phyloP scores from a whole-genome alignment of 1,140 invertebrate genomes.

The Lordiphosa clarofinis region DNA sequence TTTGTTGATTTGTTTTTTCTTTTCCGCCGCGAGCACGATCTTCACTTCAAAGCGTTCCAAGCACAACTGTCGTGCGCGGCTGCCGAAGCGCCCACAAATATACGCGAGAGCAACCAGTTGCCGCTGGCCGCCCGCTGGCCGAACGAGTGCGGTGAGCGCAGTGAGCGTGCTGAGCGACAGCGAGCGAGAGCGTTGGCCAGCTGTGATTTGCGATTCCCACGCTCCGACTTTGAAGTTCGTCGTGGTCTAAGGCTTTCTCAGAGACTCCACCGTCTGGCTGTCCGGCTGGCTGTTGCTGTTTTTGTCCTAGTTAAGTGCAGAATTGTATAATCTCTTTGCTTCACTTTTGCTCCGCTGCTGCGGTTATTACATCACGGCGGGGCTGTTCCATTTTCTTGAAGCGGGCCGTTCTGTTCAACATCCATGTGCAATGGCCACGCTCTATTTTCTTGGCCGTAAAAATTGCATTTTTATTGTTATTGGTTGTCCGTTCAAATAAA shows the following conservation, averaged over 20 bases:
- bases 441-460: slow-evolving; percentile 67
- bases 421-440: slow-evolving; percentile 50
- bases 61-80: slow-evolving; percentile 70
- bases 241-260: slow-evolving; percentile 55
- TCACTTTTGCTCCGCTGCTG: slow-evolving; percentile 64
- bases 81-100: slow-evolving; percentile 59
- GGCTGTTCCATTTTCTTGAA: slow-evolving; percentile 49
- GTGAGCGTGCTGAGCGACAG: slow-evolving; percentile 17
- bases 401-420: slow-evolving; percentile 45
- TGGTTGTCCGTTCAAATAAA: slow-evolving; percentile 40
- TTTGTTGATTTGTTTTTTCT: slow-evolving; percentile 20
- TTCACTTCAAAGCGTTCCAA: slow-evolving; percentile 77
- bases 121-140: slow-evolving; percentile 19
- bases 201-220: slow-evolving; percentile 69
- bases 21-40: slow-evolving; percentile 58
- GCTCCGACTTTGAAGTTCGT: slow-evolving; percentile 69
- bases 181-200: slow-evolving; percentile 2
- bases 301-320: slow-evolving; percentile 64
- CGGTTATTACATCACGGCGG: slow-evolving; percentile 56
- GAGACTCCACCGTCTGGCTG: slow-evolving; percentile 19
- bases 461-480: slow-evolving; percentile 71
- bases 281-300: slow-evolving; percentile 27
- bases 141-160: slow-evolving; percentile 17
- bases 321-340: slow-evolving; percentile 69
- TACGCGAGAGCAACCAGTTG: slow-evolving; percentile 30